Conservation (phyloP, 2,888 invertebrate species). For the Flabesymbios commensalis region DNA sequence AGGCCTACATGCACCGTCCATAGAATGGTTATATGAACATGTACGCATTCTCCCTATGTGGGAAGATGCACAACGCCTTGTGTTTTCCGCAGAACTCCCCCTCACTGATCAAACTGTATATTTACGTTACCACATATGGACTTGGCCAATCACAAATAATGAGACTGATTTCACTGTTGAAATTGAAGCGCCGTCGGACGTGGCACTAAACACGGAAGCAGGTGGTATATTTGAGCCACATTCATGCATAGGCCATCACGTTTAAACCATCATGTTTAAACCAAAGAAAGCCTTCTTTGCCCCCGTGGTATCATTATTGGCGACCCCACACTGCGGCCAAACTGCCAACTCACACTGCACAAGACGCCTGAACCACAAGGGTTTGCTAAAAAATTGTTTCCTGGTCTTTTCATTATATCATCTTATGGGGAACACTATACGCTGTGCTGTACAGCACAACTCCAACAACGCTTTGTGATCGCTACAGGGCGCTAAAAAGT, state of each 20-base stretch:
- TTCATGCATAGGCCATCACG: background rate
- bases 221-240: background rate
- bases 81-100: background rate
- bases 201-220: background rate
- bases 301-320: background rate
- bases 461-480: no score
- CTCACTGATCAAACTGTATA: background rate
- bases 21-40: background rate
- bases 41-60: background rate
- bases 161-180: background rate
- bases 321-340: no score
- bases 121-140: background rate
- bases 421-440: no score
- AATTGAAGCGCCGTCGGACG: background rate
- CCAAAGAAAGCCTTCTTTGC: background rate
- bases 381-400: no score
- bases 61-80: background rate
- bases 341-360: no score
- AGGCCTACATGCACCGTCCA: background rate
- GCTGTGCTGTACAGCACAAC: no score
- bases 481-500: no score
- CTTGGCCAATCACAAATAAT: background rate
- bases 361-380: no score
- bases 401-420: no score
- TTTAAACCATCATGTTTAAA: background rate